A percentile compares a stretch with the other conserved stretches of the same genome.
Conservation (phyloP, 2,113 vertebrate species). For the Myotis davidii region DNA sequence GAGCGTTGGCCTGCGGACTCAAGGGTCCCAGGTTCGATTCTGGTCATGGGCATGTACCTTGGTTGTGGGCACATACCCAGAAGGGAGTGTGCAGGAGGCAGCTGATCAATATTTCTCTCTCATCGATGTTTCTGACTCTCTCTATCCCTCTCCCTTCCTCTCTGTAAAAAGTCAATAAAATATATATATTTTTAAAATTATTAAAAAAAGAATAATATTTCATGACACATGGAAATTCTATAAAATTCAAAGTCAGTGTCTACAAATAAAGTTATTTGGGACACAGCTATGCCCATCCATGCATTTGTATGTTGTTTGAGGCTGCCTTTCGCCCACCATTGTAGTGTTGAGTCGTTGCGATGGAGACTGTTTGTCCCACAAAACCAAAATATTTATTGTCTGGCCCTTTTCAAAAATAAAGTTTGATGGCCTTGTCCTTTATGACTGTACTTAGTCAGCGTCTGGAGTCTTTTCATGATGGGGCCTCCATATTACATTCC, state of each 20-base stretch:
- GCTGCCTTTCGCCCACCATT: neutral
- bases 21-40: too few relatives aligned
- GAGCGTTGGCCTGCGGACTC: too few relatives aligned
- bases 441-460: neutral
- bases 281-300: neutral
- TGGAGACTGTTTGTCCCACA: neutral
- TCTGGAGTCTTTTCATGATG: neutral
- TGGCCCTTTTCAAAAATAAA: neutral
- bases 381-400: neutral
- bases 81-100: too few relatives aligned
- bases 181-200: too few relatives aligned
- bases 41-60: too few relatives aligned
- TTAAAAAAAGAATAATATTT: neutral
- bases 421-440: neutral
- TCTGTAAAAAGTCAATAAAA: too few relatives aligned
- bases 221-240: neutral
- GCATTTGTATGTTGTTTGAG: neutral
- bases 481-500: neutral
- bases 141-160: too few relatives aligned
- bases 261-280: conserved; percentile 31
- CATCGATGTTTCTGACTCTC: too few relatives aligned
- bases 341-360: neutral
- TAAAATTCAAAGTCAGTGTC: neutral
- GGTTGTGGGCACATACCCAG: too few relatives aligned
- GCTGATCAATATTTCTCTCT: too few relatives aligned